Conservation (phyloP, 1,140 invertebrate species). For the Protaetia brevitarsis region DNA sequence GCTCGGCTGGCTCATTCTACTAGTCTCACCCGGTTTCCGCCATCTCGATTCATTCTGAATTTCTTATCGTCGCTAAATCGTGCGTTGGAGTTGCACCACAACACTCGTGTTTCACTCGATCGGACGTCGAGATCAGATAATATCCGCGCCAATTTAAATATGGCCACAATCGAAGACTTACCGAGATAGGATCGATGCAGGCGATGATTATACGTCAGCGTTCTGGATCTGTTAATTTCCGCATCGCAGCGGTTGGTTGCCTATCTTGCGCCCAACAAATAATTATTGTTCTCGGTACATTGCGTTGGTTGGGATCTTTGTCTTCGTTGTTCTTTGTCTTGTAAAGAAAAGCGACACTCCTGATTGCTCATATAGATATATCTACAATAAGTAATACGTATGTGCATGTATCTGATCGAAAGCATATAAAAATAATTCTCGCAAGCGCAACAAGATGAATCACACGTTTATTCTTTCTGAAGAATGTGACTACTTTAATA, state of each 20-base stretch:
- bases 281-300: background rate
- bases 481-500: too few relatives aligned
- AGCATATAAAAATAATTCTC: too few relatives aligned
- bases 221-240: background rate
- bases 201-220: background rate
- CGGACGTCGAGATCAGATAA: background rate
- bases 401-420: too few relatives aligned
- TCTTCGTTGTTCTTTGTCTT: too few relatives aligned
- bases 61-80: background rate
- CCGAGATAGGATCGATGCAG: conserved; percentile 3
- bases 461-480: too few relatives aligned
- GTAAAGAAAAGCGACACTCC: too few relatives aligned
- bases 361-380: too few relatives aligned
- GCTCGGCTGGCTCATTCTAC: too few relatives aligned
- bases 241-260: background rate
- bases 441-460: too few relatives aligned
- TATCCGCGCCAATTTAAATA: background rate
- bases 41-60: too few relatives aligned
- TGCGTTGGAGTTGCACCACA: background rate
- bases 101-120: background rate
- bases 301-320: background rate
- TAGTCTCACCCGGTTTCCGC: too few relatives aligned
- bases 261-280: background rate
- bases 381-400: too few relatives aligned
- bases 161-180: background rate